These are phyloP conservation scores for Cliona cf. orientalis DNA, from an alignment of 37 sponge, comb jelly and placozoan species.

Conservation along the genomic window DNA sequence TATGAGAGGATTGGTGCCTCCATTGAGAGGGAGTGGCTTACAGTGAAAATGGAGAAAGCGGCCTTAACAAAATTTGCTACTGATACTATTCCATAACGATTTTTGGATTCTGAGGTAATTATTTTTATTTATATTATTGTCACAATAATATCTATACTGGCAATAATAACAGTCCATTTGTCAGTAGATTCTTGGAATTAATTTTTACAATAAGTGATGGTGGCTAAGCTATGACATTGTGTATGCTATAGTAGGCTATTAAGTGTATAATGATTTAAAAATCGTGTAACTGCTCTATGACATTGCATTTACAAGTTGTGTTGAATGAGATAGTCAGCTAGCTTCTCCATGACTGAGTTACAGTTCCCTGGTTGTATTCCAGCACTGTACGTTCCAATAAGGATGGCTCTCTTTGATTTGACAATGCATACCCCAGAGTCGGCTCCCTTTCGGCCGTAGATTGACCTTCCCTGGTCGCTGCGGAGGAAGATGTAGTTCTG, in stretches of 20 bases:
- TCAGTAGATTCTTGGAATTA: too few species aligned
- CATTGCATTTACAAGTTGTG: slow-evolving; percentile 41
- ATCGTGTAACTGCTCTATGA: too few species aligned
- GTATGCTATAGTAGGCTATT: too few species aligned
- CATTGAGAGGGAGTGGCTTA: background rate
- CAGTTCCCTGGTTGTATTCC: slow-evolving; percentile 80
- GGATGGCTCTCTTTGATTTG: slow-evolving; percentile 54
- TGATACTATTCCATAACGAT: too few species aligned
- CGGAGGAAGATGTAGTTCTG: slow-evolving; percentile 58
- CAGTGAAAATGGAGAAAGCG: background rate
- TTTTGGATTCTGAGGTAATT: too few species aligned
- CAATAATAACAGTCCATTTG: too few species aligned
- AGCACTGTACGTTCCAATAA: slow-evolving; percentile 66
- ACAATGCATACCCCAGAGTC: slow-evolving; percentile 71
- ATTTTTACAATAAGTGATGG: too few species aligned
- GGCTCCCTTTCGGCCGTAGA: slow-evolving; percentile 62
- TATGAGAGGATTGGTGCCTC: slow-evolving; percentile 39
- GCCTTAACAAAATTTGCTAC: background rate
- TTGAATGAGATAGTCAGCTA: slow-evolving; percentile 74
- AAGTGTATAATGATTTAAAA: too few species aligned
- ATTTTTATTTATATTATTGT: too few species aligned
- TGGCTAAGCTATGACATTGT: too few species aligned
- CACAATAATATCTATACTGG: too few species aligned
- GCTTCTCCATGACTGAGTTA: slow-evolving; percentile 68
- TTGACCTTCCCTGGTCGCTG: slow-evolving; percentile 32